These are phyloP conservation scores for Arctocebus calabarensis DNA, from an alignment of 2,797 vertebrate genomes.

Conservation along the genomic window DNA sequence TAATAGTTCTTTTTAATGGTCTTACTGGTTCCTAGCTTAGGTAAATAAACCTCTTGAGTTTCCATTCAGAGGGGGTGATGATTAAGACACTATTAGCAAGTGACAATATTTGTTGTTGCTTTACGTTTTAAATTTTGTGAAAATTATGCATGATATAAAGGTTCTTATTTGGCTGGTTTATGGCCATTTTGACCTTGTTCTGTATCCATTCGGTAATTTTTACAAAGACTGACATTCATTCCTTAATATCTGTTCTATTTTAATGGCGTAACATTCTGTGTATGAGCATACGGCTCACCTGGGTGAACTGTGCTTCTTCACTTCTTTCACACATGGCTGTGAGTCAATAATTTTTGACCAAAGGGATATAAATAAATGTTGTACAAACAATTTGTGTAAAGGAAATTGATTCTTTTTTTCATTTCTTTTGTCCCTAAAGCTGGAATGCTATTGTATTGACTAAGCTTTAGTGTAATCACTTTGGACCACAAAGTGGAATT, in stretches of 20 bases:
- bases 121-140: not conserved
- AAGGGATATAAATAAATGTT: not conserved
- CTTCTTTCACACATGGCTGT: not conserved
- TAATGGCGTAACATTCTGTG: not conserved
- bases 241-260: not conserved
- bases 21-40: slow-evolving; percentile 22
- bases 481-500: not conserved
- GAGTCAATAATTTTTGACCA: not conserved
- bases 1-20: not conserved
- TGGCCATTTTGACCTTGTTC: not conserved
- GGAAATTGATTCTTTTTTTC: not conserved
- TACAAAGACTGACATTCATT: not conserved
- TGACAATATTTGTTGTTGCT: slow-evolving; percentile 9
- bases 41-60: not conserved
- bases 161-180: not conserved
- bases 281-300: not conserved
- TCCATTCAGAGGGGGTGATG: not conserved
- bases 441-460: not conserved
- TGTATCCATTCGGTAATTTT: not conserved
- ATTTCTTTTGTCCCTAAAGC: not conserved
- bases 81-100: not conserved
- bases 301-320: accelerated
- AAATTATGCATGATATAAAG: not conserved
- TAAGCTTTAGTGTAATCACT: not conserved
- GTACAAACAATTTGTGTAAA: not conserved